Conservation (phyloP, 2,113 vertebrate genomes). For the Odobenus rosmarus region DNA sequence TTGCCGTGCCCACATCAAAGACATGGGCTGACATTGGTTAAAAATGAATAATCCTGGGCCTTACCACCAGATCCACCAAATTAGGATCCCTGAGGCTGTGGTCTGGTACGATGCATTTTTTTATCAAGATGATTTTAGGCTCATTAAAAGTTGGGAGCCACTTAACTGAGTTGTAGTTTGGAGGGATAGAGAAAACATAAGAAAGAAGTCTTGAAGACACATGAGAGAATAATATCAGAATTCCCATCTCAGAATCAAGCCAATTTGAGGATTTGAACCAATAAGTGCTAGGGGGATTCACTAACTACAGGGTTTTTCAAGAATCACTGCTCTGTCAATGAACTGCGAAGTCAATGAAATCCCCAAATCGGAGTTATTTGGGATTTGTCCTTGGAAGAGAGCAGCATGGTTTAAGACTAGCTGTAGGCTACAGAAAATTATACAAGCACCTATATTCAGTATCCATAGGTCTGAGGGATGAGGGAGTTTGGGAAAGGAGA, state of each 20-base stretch:
- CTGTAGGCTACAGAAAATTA: background rate
- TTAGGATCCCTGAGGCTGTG: background rate
- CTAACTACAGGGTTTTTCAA: background rate
- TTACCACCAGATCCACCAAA: background rate
- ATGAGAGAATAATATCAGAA: background rate
- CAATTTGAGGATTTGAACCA: constrained; percentile 40
- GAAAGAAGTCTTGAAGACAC: background rate
- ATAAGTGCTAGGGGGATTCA: background rate
- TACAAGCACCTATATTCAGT: background rate
- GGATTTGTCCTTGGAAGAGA: constrained; percentile 25
- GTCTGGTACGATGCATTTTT: background rate
- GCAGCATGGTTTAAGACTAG: background rate
- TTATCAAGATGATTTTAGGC: background rate
- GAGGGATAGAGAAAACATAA: background rate
- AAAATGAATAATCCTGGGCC: background rate
- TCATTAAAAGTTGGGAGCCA: background rate
- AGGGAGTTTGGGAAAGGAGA: background rate
- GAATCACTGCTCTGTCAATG: constrained; percentile 26
- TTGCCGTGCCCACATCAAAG: no score
- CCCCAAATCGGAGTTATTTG: background rate
- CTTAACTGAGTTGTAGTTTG: background rate
- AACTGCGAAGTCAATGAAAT: constrained; percentile 54
- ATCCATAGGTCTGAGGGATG: background rate
- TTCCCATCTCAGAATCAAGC: background rate
- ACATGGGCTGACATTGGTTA: background rate